Percentiles rank a stretch among this genome's conserved stretches.
These are phyloP conservation scores for Eutrigla gurnardus DNA, from an alignment of 2,797 vertebrate genomes.

Conservation along the genomic window DNA sequence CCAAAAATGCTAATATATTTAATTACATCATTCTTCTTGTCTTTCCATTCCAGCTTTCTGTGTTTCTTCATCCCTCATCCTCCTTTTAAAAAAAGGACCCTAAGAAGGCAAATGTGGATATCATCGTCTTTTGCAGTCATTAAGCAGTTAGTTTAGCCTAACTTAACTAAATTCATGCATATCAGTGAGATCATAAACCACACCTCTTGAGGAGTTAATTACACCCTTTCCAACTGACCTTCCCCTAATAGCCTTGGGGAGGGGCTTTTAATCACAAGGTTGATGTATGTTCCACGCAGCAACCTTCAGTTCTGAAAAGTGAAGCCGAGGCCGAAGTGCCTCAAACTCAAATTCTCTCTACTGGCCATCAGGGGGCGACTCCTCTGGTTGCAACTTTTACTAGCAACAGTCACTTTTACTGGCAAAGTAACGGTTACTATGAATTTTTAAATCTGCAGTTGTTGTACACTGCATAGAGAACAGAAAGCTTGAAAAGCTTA, in stretches of 20 bases:
- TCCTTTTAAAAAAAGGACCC: background rate
- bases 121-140: background rate
- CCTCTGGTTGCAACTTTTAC: background rate
- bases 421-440: background rate
- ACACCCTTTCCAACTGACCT: background rate
- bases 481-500: background rate
- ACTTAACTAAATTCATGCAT: conserved; percentile 8
- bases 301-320: background rate
- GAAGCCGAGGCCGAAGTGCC: background rate
- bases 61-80: background rate
- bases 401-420: background rate
- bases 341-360: too few relatives aligned
- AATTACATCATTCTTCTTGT: background rate
- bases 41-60: background rate
- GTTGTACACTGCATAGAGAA: background rate
- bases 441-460: background rate
- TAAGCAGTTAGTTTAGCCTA: conserved; percentile 14
- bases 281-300: background rate
- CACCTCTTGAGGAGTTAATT: conserved; percentile 4
- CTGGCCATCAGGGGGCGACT: too few relatives aligned
- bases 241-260: background rate
- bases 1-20: conserved; percentile 6
- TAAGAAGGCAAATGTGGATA: background rate
- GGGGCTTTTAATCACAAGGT: background rate
- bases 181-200: background rate